Evolutionary conservation across 2,888 invertebrate genomes (phyloP).

Genomic region (Tenthredo livida): DNA sequence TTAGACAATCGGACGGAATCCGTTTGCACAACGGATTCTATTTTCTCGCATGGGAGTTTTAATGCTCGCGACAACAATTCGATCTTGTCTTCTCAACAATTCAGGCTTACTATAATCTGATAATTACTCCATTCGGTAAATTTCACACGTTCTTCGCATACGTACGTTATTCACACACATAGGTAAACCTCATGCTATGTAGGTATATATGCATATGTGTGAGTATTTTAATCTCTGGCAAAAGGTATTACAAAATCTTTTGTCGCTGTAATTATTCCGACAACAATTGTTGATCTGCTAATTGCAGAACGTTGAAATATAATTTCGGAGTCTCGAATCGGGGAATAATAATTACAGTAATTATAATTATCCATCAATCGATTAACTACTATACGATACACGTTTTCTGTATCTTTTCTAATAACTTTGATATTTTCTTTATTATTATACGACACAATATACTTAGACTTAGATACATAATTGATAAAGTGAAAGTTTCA

Average conservation of each 20-base stretch:
- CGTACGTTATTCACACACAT: background rate
- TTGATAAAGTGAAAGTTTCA: conserved; percentile 49
- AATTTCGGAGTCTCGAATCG: background rate
- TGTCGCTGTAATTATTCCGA: background rate
- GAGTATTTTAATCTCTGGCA: conserved; percentile 5
- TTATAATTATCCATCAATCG: background rate
- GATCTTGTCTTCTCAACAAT: conserved; percentile 49
- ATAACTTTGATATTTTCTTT: conserved; percentile 24
- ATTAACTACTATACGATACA: background rate
- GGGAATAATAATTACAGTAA: background rate
- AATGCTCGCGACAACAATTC: conserved; percentile 47
- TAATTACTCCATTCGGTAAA: conserved; percentile 46
- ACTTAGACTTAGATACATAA: conserved; percentile 31
- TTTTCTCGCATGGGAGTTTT: conserved; percentile 34
- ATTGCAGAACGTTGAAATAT: background rate
- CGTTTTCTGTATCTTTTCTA: background rate
- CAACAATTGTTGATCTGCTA: conserved; percentile 29
- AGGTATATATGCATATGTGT: background rate
- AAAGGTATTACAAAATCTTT: conserved; percentile 27
- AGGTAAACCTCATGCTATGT: no score
- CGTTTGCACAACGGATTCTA: conserved; percentile 37
- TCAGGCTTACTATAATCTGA: conserved; percentile 49
- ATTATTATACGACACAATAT: conserved; percentile 1
- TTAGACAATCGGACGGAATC: background rate
- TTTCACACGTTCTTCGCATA: conserved; percentile 27